Percentiles rank a stretch among this genome's conserved stretches.
Evolutionary conservation across 2,113 vertebrate species (phyloP).

Genomic region (Cyprinodon variegatus): DNA sequence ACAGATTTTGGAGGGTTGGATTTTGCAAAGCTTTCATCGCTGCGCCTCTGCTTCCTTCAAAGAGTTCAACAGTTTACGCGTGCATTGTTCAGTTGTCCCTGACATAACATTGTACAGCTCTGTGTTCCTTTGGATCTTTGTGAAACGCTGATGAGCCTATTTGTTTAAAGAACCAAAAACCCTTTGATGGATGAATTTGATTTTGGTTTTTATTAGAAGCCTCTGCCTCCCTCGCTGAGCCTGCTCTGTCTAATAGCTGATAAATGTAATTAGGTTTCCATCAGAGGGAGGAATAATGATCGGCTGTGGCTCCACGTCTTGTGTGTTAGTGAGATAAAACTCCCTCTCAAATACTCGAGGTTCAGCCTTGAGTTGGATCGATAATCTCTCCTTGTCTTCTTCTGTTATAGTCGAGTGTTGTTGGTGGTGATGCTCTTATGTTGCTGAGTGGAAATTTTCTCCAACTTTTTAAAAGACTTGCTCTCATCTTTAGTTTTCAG

Average conservation of each 20-base stretch:
- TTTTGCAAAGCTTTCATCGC: background rate
- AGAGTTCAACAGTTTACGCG: constrained; percentile 12
- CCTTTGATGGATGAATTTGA: constrained; percentile 32
- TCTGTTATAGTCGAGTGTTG: constrained; percentile 28
- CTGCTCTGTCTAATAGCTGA: constrained; percentile 62
- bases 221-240: constrained; percentile 31
- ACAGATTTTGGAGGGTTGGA: too few relatives aligned
- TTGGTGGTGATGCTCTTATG: constrained; percentile 13
- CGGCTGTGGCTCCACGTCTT: constrained; percentile 47
- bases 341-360: constrained; percentile 35
- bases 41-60: constrained; percentile 5
- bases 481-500: background rate
- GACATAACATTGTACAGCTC: constrained; percentile 21
- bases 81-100: constrained; percentile 36
- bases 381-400: constrained; percentile 46
- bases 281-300: constrained; percentile 62
- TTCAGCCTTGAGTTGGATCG: constrained; percentile 39
- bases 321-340: constrained; percentile 55
- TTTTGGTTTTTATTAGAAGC: constrained; percentile 22
- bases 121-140: constrained; percentile 17
- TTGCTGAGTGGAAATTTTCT: constrained; percentile 4
- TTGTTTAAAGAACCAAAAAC: constrained; percentile 35
- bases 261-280: constrained; percentile 71
- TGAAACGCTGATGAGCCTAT: constrained; percentile 22
- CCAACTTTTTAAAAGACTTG: constrained; percentile 5